Evolutionary conservation across 1,140 invertebrate species (phyloP).

Genomic region (Pantala flavescens): DNA sequence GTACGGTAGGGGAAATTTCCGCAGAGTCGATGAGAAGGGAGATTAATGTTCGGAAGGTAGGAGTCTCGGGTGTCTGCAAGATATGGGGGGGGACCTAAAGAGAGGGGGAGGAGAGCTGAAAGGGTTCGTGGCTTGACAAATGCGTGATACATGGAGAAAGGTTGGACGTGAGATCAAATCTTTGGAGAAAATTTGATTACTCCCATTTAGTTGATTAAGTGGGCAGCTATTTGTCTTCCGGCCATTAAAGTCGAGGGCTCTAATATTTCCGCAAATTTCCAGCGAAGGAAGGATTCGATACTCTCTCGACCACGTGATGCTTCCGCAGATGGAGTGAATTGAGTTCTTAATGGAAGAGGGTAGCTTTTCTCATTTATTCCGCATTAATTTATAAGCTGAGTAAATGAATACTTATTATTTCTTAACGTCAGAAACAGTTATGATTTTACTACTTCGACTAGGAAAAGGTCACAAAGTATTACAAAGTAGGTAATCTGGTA

Average conservation of each 20-base stretch:
- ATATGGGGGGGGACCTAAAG: neutral
- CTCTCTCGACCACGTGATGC: neutral
- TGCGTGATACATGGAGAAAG: neutral
- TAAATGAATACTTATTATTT: no score
- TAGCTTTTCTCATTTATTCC: no score
- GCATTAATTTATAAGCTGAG: no score
- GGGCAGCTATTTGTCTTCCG: neutral
- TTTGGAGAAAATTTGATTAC: constrained; percentile 8
- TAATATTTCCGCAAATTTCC: constrained; percentile 10
- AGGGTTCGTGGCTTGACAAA: neutral
- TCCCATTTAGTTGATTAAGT: constrained; percentile 3
- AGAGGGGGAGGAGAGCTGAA: neutral
- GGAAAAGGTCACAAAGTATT: no score
- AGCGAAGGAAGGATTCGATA: neutral
- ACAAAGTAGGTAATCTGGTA: no score
- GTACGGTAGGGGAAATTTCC: neutral
- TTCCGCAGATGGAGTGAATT: no score
- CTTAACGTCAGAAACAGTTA: no score
- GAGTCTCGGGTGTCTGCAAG: neutral
- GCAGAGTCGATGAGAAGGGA: constrained; percentile 7
- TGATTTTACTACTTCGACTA: no score
- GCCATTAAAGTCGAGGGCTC: neutral
- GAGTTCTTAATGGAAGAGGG: no score
- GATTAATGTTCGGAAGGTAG: neutral
- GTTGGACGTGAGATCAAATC: constrained; percentile 8